These are phyloP conservation scores for Craterocephalus amniculus DNA, from an alignment of 2,797 vertebrate species.

Conservation along the genomic window DNA sequence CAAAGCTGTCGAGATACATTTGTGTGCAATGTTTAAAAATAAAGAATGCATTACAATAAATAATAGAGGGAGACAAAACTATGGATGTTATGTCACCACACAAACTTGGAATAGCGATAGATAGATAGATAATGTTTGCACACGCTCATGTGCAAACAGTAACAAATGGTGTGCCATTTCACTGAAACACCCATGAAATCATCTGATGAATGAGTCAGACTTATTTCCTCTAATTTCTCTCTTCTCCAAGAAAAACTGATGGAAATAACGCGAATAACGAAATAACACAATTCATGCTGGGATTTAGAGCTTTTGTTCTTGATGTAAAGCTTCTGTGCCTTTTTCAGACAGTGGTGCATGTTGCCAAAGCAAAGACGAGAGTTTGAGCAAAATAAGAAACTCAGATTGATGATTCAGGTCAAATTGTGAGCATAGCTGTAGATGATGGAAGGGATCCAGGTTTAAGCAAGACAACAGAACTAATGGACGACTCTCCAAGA, in stretches of 20 bases:
- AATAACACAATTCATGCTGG: slow-evolving; percentile 13
- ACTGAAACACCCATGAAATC: not conserved
- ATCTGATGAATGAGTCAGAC: slow-evolving; percentile 5
- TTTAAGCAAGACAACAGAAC: slow-evolving; percentile 22
- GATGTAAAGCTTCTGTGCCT: slow-evolving; percentile 62
- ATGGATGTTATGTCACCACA: slow-evolving; percentile 49
- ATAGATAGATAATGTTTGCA: too few species aligned
- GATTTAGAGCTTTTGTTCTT: slow-evolving; percentile 60
- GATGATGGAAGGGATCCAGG: slow-evolving; percentile 39
- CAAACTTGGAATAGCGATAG: slow-evolving; percentile 16
- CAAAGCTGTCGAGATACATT: slow-evolving; percentile 54
- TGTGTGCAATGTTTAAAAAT: slow-evolving; percentile 33
- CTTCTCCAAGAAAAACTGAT: too few species aligned
- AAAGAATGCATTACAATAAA: slow-evolving; percentile 45
- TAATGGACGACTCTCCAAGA: slow-evolving; percentile 14
- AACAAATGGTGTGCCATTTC: not conserved
- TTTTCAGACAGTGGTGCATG: slow-evolving; percentile 34
- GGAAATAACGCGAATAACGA: too few species aligned
- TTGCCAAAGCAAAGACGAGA: slow-evolving; percentile 52
- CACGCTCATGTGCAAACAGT: not conserved
- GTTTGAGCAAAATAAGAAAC: slow-evolving; percentile 49
- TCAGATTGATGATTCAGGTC: slow-evolving; percentile 43
- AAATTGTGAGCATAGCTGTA: slow-evolving; percentile 30
- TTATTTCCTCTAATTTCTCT: slow-evolving; percentile 18
- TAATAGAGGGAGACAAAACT: slow-evolving; percentile 32